A percentile compares a stretch with the other conserved stretches of the same genome.
Evolutionary conservation across 2,888 invertebrate genomes (phyloP).

Genomic region (Abrostola triplasia): DNA sequence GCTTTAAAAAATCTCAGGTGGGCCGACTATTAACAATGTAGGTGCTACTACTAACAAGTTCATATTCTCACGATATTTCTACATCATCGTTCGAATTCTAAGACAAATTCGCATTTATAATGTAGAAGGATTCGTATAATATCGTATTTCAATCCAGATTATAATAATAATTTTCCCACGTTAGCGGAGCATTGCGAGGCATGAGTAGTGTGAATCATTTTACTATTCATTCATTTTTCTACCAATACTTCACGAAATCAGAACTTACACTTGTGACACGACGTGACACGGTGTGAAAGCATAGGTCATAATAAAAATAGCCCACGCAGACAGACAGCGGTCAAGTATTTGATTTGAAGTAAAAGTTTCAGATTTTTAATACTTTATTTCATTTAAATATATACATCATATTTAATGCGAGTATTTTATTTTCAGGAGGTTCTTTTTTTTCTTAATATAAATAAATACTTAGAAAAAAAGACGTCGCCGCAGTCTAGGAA

Average conservation of each 20-base stretch:
- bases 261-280: constrained; percentile 1
- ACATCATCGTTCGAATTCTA: constrained; percentile 13
- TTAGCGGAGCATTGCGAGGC: not conserved
- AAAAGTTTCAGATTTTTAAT: not conserved
- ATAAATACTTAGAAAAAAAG: too few relatives aligned
- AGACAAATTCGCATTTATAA: constrained; percentile 18
- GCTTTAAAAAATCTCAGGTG: too few relatives aligned
- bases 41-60: constrained; percentile 43
- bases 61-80: constrained; percentile 33
- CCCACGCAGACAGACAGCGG: not conserved
- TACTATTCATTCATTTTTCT: not conserved
- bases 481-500: too few relatives aligned
- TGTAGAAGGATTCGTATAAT: constrained; percentile 12
- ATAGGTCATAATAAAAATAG: not conserved
- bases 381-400: too few relatives aligned
- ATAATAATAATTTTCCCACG: constrained; percentile 5
- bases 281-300: not conserved
- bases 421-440: too few relatives aligned
- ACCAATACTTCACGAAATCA: constrained; percentile 1
- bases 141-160: constrained; percentile 17
- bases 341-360: not conserved
- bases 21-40: constrained; percentile 15
- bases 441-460: too few relatives aligned
- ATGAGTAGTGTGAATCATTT: constrained; percentile 1
- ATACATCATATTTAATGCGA: too few relatives aligned